Base-by-base conservation (phyloP, 1,140 invertebrate species). In the Trichonephila clavipes region DNA sequence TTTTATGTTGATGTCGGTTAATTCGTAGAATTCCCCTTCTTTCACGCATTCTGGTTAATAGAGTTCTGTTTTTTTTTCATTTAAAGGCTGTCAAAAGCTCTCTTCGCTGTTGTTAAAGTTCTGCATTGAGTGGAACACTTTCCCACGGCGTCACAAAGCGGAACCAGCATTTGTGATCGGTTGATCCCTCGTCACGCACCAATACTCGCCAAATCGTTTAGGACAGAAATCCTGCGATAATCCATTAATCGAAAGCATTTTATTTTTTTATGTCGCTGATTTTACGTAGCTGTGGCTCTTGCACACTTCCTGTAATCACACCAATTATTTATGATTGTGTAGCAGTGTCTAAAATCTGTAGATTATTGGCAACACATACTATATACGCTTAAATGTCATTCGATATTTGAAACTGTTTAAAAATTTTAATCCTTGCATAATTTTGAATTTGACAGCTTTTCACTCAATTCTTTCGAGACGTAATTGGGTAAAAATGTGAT, bases 31-130 rank as follows among this genome's bases (percentile, higher is more conserved):
- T 51, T 51, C 51, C 7, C 66, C 24, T n/a, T 69, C 24, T 66
- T 28, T 24, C n/a, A 14, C 0, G n/a, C 7, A 69, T n/a, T 10
- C 12, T 69, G 24, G n/a, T 28, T 69, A 12, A 12, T 28, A 14
- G 14, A 14, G n/a, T 24, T n/a, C 66, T 1, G n/a, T 69, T 24
- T 21, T 69, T 24, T 24, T 69, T 69, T 14, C 66, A 69, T 24
- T 69, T 69, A 24, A 69, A 69, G n/a, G n/a, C 66, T 24, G 66
- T 69, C 66, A 69, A 69, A 69, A 69, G n/a, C 64, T 69, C 64
- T 24, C n/a, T 24, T 69, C 2, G 64, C 12, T 69, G 10, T 69
- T 69, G 66, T 28, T 69, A 28, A 69, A 24, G 24, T 69, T n/a
- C 64, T 24, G 66, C 66, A 69, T 69, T 69, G 10, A n/a, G 24